A percentile compares a stretch with the other conserved stretches of the same genome.
phyloP scores from a whole-genome alignment of 2,113 vertebrate species.

The Mus musculus region GRCm39 chr3:135473001-135473500 shows the following conservation, averaged over 20 bases:
- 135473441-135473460: background rate
- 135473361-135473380: background rate
- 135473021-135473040: background rate
- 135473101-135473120: background rate
- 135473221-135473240: background rate
- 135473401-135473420: background rate
- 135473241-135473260: background rate
- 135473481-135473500: background rate
- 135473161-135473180: slow-evolving; percentile 60
- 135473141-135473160: background rate
- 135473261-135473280: background rate
- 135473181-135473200: slow-evolving; percentile 12
- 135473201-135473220: slow-evolving; percentile 15
- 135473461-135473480: background rate
- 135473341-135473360: slow-evolving; percentile 23
- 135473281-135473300: background rate
- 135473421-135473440: background rate
- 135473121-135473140: slow-evolving; percentile 9
- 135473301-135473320: background rate
- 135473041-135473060: background rate
- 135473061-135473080: background rate
- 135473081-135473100: background rate
- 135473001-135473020: background rate
- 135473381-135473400: background rate
- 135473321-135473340: background rate